These are phyloP conservation scores for Piaya cayana DNA, from an alignment of 2,113 vertebrate species.

Conservation along the genomic window DNA sequence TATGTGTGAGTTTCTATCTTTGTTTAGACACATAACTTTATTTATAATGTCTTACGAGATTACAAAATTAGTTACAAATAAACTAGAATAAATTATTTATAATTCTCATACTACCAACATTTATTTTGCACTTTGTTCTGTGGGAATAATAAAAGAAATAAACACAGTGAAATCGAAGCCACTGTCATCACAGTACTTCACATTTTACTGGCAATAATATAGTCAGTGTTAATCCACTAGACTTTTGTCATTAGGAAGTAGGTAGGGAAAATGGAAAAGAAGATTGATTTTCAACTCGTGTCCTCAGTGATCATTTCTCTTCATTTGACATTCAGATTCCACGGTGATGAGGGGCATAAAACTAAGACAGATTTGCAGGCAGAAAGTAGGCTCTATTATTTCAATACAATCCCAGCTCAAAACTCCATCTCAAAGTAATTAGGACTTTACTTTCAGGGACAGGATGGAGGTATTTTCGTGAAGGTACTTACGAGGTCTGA, in stretches of 20 bases:
- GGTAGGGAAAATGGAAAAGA: background rate
- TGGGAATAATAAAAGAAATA: background rate
- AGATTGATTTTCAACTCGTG: conserved; percentile 28
- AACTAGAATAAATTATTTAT: background rate
- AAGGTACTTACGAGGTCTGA: background rate
- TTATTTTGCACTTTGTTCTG: background rate
- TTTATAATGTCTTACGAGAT: background rate
- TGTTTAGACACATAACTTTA: background rate
- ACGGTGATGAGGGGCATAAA: conserved; percentile 15
- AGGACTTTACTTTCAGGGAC: background rate
- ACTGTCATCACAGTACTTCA: background rate
- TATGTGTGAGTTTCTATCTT: background rate
- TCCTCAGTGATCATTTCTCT: background rate
- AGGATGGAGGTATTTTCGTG: background rate
- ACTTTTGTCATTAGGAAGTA: background rate
- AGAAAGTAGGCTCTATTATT: background rate
- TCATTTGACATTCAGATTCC: conserved; percentile 28
- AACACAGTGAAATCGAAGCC: background rate
- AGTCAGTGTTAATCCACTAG: background rate
- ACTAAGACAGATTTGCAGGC: background rate
- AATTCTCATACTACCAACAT: background rate
- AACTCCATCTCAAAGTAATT: background rate
- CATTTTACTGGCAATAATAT: background rate
- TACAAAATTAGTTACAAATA: background rate
- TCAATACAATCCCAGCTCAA: background rate